Base-by-base conservation (phyloP, 2,113 vertebrate species). In the Gopherus evgoodei region DNA sequence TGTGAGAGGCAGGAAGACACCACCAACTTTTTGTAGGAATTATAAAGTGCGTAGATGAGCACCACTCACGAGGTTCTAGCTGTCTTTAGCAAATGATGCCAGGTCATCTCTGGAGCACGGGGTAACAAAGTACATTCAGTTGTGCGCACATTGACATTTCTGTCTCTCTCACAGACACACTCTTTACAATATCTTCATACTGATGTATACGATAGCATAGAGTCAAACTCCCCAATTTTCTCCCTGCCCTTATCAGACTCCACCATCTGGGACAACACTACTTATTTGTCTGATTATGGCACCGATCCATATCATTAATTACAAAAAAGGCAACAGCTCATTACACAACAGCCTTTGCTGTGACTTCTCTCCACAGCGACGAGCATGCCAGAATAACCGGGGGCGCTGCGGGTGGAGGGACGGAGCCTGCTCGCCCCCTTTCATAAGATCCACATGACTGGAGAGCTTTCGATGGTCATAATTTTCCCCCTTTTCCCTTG, bases 251-350 rank as follows among this genome's bases (percentile, higher is more conserved):
- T 50, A 44, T 90, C 75, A 94, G 81, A 65, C 86, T 81, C 38
- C 31, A n/a, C 86, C 72, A 79, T 57, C 81, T 10, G 65, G 89
- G 94, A 93, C 89, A 88, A 24, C 90, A 11, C 72, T 89, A 3
- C 79, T 6, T 62, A n/a, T 94, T 94, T 94, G 88, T 83, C 85
- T 54, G 87, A 2, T 2, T 50, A 14, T 94, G 96, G 96, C 96
- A 93, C 47, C 1, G 4, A 86, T 97, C 93, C 93, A 59, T 25
- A 31, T 86, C 87, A 95, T 94, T 96, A 96, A 81, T 1, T 54
- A 88, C 81, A 89, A 91, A 47, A 93, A 0, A 3, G 5, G 84
- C 94, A 78, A 22, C 82, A 25, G 90, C 90, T 97, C 49, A 0
- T 93, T 92, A 88, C 49, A 84, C 87, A 75, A 83, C 75, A 95